Base-by-base conservation (phyloP, 2,797 vertebrate genomes). In the Mormyrus proboscirostris region DNA sequence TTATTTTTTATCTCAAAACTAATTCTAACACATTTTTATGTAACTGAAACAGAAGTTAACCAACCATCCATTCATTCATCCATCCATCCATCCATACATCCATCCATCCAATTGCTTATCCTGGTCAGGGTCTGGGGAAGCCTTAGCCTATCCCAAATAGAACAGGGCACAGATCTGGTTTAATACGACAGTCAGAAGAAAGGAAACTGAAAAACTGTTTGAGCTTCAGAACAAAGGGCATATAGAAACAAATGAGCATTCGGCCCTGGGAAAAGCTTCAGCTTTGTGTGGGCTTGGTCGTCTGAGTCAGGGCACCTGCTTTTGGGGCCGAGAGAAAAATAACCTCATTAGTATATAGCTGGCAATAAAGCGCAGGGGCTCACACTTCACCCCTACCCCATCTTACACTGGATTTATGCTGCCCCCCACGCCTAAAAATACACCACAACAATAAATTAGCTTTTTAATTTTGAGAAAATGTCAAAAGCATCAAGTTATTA, bases 401-500 rank as follows among this genome's bases (percentile, higher is more conserved):
- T 47, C 76, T 8, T 44, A 73, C 4, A 38, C 0, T 6, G 29
- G 65, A 4, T n/a, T 79, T 79, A 41, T 10, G 19, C 38, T 44
- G 41, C 41, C 41, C 41, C 41, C 19, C 76, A 79, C 4, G 76
- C 38, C 6, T 41, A 79, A n/a, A 47, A 38, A 79, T 44, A 79
- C 41, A 8, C 16, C 76, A 73, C 29, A 73, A 73, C 65, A 38
- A 73, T 38, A 73, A 33, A 73, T 73, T 38, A n/a, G 16, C 76
- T 79, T 79, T 47, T 79, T 79, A 79, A 47, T 79, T 79, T 47
- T 1, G 19, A 8, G 76, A n/a, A 79, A 79, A 79, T 41, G 38
- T 79, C 76, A 41, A 79, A 79, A 41, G 76, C 76, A 79, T 79
- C 76, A 79, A 79, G 76, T 79, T 47, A 79, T 79, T 79, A 79